Evolutionary conservation across 2,797 vertebrate genomes (phyloP), one percentile per base, ranked within the genome.

Genomic region (Pygocentrus nattereri): DNA sequence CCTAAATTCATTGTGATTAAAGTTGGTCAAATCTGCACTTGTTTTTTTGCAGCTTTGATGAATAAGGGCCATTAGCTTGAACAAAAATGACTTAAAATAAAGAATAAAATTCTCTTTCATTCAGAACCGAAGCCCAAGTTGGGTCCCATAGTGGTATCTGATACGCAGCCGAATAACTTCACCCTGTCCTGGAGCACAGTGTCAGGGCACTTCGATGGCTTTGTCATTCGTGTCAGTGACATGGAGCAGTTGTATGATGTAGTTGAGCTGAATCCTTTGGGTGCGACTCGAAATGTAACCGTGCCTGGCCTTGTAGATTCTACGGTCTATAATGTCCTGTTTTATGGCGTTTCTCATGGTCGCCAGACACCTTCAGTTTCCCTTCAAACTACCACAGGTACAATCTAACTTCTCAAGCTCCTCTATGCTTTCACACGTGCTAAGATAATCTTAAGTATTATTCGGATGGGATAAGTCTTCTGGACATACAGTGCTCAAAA

Each of bases 351-450:
- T 87, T 95, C 95, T 88, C 91, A 86, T 62, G 95, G 95, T 73
- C 93, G 91, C 78, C 92, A 82, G 81, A 94, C 93, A 69, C 89
- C 95, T 70, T 93, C 96, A 77, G 91, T 96, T 92, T 92, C 94
- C 85, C 91, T 95, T 87, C 92, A 94, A 86, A 93, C 94, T 52
- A 18, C 92, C 86, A 97, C 95, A 97, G 96, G 96, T 96, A 96
- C 90, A 93, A 74, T 49, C 80, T 89, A 85, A 87, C 88, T 90
- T 90, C 89, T 90, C 81, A 83, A 74, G 74, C 81, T 79, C 84
- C 75, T 30, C 74, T 80, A 61, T 79, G 49, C 25, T 44, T 67
- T 62, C 41, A 80, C 34, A 34, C 58, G 30, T 1, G 16, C 30
- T 65, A 62, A 54, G 23, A n/a, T 13, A 21, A 16, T 52, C 23